A percentile compares a stretch with the other conserved stretches of the same genome.
Evolutionary conservation across 2,113 vertebrate species (phyloP).

Genomic region (Psettodes erumei): DNA sequence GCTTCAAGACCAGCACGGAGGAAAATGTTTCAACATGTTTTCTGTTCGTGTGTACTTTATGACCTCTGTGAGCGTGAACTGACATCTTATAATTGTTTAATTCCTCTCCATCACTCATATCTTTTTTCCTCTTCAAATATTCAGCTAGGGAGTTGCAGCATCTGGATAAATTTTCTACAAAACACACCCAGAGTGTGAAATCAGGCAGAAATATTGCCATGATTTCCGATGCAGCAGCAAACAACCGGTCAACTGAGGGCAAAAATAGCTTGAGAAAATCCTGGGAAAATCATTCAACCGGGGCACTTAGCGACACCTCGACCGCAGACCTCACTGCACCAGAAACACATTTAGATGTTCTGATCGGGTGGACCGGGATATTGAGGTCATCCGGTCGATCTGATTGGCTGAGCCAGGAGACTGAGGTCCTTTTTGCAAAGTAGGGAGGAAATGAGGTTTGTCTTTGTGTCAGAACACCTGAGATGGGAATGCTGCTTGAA

Average conservation of each 20-base stretch:
- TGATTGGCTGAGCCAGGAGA: constrained; percentile 68
- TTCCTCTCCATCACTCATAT: constrained; percentile 1
- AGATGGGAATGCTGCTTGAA: neutral
- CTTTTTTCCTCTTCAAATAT: neutral
- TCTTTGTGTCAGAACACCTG: constrained; percentile 52
- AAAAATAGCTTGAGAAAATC: constrained; percentile 38
- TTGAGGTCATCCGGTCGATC: constrained; percentile 76
- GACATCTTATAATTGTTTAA: constrained; percentile 58
- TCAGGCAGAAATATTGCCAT: constrained; percentile 15
- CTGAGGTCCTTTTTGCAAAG: constrained; percentile 67
- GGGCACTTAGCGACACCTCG: constrained; percentile 60
- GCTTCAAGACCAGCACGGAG: constrained; percentile 48
- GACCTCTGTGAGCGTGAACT: constrained; percentile 22
- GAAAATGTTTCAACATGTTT: constrained; percentile 76
- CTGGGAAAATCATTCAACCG: constrained; percentile 69
- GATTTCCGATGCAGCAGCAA: constrained; percentile 1
- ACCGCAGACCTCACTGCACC: constrained; percentile 55
- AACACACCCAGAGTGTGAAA: constrained; percentile 10
- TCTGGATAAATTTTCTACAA: neutral
- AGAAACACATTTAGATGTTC: constrained; percentile 77
- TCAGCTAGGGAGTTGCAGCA: constrained; percentile 3
- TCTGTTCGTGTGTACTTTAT: constrained; percentile 43
- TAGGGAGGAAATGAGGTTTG: constrained; percentile 81
- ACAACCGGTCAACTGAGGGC: constrained; percentile 32
- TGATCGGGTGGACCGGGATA: constrained; percentile 79